Conservation (phyloP, 2,797 vertebrate species). For the Echiichthys vipera region DNA sequence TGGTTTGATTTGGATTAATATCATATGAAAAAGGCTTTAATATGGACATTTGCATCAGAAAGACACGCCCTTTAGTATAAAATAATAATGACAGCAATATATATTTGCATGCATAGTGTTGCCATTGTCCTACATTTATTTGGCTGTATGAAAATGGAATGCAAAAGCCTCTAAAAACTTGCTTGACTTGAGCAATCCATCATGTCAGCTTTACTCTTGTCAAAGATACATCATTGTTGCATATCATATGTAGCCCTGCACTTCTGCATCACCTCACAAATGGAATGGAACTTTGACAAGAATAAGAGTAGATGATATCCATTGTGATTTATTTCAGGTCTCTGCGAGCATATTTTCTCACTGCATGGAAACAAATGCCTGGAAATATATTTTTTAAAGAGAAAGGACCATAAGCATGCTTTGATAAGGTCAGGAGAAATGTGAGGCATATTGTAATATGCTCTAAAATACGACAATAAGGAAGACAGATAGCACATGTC, state of each 20-base stretch:
- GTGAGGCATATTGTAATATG: background rate
- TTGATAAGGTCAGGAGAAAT: slow-evolving; percentile 8
- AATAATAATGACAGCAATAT: background rate
- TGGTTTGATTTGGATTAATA: background rate
- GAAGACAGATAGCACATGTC: background rate
- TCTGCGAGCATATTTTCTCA: background rate
- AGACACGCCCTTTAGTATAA: background rate
- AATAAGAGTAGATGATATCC: slow-evolving; percentile 4
- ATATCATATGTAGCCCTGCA: background rate
- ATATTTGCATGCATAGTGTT: background rate
- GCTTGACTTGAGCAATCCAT: background rate
- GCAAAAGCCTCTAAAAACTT: background rate
- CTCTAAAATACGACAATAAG: background rate
- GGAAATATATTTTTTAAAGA: background rate
- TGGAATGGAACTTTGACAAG: background rate
- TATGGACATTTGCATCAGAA: background rate
- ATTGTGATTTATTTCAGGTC: slow-evolving; percentile 4
- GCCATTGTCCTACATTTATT: background rate
- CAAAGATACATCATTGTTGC: background rate
- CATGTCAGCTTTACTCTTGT: background rate
- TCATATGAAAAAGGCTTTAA: background rate
- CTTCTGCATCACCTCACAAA: background rate
- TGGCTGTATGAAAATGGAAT: background rate
- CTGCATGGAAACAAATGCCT: background rate
- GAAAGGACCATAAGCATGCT: background rate